Evolutionary conservation across 2,797 vertebrate genomes (phyloP).

Genomic region (Leptoclinus maculatus): DNA sequence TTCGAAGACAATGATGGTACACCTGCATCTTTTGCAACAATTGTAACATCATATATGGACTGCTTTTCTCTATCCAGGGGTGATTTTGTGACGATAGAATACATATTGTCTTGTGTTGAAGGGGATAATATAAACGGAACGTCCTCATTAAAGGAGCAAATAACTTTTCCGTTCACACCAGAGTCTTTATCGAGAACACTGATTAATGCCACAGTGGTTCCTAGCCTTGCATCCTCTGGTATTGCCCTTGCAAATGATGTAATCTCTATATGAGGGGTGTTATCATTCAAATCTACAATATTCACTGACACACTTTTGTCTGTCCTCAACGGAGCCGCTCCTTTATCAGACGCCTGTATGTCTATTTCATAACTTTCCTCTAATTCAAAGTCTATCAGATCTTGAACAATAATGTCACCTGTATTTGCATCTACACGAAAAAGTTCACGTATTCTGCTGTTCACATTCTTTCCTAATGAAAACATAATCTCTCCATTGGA

Average conservation of each 20-base stretch:
- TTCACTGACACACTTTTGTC: conserved; percentile 56
- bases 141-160: conserved; percentile 52
- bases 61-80: conserved; percentile 58
- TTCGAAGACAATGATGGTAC: conserved; percentile 58
- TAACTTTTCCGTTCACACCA: conserved; percentile 59
- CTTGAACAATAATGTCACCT: conserved; percentile 60
- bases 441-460: conserved; percentile 5
- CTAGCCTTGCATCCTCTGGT: conserved; percentile 46
- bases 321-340: conserved; percentile 20
- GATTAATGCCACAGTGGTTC: conserved; percentile 66
- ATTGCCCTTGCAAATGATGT: conserved; percentile 57
- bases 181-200: conserved; percentile 56
- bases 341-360: conserved; percentile 64
- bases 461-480: conserved; percentile 52
- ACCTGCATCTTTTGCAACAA: conserved; percentile 75
- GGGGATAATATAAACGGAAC: conserved; percentile 57
- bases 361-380: conserved; percentile 56
- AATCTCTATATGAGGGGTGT: conserved; percentile 62
- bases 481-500: conserved; percentile 63
- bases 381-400: conserved; percentile 54
- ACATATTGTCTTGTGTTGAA: conserved; percentile 63
- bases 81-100: conserved; percentile 57
- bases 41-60: conserved; percentile 48
- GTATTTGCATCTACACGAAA: conserved; percentile 51
- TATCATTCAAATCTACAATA: conserved; percentile 70